Base-by-base conservation (phyloP, 2,888 invertebrate species). In the Heliconius hortense region DNA sequence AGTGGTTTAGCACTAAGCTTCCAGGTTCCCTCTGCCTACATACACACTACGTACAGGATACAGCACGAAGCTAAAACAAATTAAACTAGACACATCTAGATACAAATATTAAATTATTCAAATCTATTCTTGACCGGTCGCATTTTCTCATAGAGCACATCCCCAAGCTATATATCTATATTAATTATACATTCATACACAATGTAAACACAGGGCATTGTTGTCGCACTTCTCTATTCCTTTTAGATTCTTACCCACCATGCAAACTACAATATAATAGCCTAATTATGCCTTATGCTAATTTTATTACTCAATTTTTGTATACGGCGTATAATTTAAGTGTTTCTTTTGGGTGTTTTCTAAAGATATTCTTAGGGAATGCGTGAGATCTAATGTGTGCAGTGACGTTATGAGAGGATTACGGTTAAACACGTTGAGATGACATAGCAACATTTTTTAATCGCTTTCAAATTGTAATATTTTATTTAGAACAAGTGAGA, bases 161-260 rank as follows among this genome's bases (percentile, higher is more conserved):
- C 87, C 87, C 88, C 82, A 86, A 84, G 85, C 84, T 85, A 89
- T 90, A 90, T 88, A 89, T 91, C 86, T 88, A 83, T 86, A 91
- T 92, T 91, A 92, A 91, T 93, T 93, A 93, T 93, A 88, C 93
- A 93, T 93, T 93, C 93, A 85, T 84, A 81, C 82, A 84, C 89
- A 92, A 93, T 91, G 93, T 94, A 93, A 93, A 94, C 93, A 94
- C 83, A 83, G 82, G 79, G 82, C 84, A 88, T 92, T 92, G 92
- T 88, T 76, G 75, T 69, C 78, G 78, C 67, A 77, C 78, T 78
- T 78, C 83, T 79, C 83, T 79, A 78, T 88, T 89, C 88, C 88
- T 89, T 89, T 90, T 60, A 60, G 71, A 90, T 87, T 71, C 76
- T 83, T 89, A 90, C 89, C 90, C 91, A 90, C 90, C 87, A 84